These are phyloP conservation scores for Xyrauchen texanus DNA, from an alignment of 2,113 vertebrate genomes.

Conservation along the genomic window DNA sequence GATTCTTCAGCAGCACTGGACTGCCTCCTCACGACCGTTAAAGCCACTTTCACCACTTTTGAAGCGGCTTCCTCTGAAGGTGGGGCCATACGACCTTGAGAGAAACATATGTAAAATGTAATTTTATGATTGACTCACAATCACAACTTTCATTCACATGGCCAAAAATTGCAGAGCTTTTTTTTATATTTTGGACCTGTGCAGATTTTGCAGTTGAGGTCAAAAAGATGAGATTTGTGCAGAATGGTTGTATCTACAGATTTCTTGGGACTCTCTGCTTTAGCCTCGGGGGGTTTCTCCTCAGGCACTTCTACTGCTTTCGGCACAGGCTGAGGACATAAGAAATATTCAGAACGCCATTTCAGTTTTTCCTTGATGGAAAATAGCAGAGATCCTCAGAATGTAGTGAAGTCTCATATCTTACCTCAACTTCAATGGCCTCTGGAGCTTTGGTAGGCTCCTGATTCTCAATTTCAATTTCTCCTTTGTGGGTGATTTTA, in stretches of 20 bases:
- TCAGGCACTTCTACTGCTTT: conserved; percentile 79
- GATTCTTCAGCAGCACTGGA: conserved; percentile 81
- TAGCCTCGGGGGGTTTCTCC: conserved; percentile 79
- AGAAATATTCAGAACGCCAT: not conserved
- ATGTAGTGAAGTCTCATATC: not conserved
- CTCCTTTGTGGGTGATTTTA: conserved; percentile 98
- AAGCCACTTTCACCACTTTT: conserved; percentile 90
- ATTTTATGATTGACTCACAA: too few relatives aligned
- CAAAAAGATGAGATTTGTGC: conserved; percentile 96
- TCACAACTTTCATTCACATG: too few relatives aligned
- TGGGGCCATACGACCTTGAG: conserved; percentile 90
- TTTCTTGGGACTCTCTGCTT: conserved; percentile 66
- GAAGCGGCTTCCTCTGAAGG: conserved; percentile 83
- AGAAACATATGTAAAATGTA: not conserved
- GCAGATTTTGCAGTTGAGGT: conserved; percentile 98
- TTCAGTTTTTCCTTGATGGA: conserved; percentile 3
- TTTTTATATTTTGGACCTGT: conserved; percentile 79
- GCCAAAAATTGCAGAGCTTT: not conserved
- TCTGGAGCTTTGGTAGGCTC: conserved; percentile 88
- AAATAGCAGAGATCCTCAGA: not conserved
- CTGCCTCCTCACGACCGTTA: conserved; percentile 85
- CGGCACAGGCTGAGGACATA: conserved; percentile 58
- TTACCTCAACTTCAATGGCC: conserved; percentile 81
- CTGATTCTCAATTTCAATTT: conserved; percentile 98
- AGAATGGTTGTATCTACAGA: conserved; percentile 87